A percentile compares a stretch with the other conserved stretches of the same genome.
phyloP scores from a whole-genome alignment of 2,113 vertebrate species.

The Corydoras maculifer region DNA sequence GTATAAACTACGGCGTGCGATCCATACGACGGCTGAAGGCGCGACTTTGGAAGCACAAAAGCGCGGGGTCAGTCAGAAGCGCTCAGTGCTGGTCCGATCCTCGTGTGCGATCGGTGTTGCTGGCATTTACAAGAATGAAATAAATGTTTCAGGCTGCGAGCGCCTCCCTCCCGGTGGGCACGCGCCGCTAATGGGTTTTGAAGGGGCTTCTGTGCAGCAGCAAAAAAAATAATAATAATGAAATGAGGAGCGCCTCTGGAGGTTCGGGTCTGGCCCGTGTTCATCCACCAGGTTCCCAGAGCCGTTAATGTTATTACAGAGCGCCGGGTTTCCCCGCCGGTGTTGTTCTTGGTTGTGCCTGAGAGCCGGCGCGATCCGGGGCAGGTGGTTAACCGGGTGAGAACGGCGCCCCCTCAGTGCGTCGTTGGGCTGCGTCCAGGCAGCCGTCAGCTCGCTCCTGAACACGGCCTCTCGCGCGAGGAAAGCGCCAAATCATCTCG shows the following conservation, averaged over 20 bases:
- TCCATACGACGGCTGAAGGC: too few relatives aligned
- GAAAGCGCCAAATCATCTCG: neutral
- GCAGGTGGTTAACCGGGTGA: neutral
- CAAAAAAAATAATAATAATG: neutral
- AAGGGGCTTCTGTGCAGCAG: constrained; percentile 27
- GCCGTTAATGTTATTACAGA: constrained; percentile 33
- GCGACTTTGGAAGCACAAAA: too few relatives aligned
- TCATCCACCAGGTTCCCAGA: constrained; percentile 2
- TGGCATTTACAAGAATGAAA: too few relatives aligned
- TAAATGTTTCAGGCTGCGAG: too few relatives aligned
- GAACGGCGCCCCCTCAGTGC: neutral
- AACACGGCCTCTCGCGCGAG: neutral
- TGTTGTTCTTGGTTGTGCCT: constrained; percentile 44
- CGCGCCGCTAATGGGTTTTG: constrained; percentile 8
- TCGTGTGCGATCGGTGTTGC: too few relatives aligned
- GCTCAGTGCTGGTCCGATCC: too few relatives aligned
- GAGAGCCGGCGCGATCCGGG: constrained; percentile 27
- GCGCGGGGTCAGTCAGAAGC: too few relatives aligned
- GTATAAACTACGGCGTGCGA: too few relatives aligned
- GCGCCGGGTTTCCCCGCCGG: constrained; percentile 36
- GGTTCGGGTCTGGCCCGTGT: constrained; percentile 21
- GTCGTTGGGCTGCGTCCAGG: constrained; percentile 6
- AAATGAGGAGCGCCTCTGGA: constrained; percentile 1
- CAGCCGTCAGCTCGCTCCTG: constrained; percentile 13
- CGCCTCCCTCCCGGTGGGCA: neutral